These are phyloP conservation scores for Protodeltote pygarga DNA, from an alignment of 2,888 invertebrate genomes.

Conservation along the genomic window DNA sequence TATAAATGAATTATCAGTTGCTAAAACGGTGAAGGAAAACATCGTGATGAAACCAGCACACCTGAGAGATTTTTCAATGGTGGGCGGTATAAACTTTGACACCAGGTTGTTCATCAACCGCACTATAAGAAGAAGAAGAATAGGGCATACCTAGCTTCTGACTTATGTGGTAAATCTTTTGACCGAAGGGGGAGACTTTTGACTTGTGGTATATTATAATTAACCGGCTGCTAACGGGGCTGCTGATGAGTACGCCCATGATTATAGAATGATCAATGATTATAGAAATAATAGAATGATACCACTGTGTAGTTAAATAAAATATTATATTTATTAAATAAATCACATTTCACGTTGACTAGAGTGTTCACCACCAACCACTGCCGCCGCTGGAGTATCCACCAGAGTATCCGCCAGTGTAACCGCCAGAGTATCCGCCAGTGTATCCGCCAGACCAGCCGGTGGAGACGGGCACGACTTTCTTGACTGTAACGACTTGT, in stretches of 20 bases:
- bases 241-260: conserved; percentile 11
- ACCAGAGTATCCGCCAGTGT: conserved; percentile 5
- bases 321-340: conserved; percentile 16
- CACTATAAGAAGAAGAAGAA: too few relatives aligned
- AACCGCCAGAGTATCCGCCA: conserved; percentile 8
- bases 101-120: too few relatives aligned
- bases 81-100: too few relatives aligned
- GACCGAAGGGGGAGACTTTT: too few relatives aligned
- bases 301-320: conserved; percentile 1
- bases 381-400: conserved; percentile 26
- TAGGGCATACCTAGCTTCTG: too few relatives aligned
- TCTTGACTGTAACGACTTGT: conserved; percentile 65
- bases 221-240: conserved; percentile 2
- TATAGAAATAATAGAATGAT: not conserved
- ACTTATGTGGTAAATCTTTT: too few relatives aligned
- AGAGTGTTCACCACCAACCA: conserved; percentile 46
- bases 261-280: conserved; percentile 3
- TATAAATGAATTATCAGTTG: too few relatives aligned
- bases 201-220: conserved; percentile 2
- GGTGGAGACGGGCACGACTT: conserved; percentile 53
- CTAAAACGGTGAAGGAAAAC: too few relatives aligned
- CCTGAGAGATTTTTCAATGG: too few relatives aligned
- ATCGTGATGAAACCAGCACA: too few relatives aligned
- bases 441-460: conserved; percentile 22
- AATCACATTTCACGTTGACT: conserved; percentile 20